Base-by-base conservation (phyloP, 2,113 vertebrate genomes). In the Bujurquina vittata region DNA sequence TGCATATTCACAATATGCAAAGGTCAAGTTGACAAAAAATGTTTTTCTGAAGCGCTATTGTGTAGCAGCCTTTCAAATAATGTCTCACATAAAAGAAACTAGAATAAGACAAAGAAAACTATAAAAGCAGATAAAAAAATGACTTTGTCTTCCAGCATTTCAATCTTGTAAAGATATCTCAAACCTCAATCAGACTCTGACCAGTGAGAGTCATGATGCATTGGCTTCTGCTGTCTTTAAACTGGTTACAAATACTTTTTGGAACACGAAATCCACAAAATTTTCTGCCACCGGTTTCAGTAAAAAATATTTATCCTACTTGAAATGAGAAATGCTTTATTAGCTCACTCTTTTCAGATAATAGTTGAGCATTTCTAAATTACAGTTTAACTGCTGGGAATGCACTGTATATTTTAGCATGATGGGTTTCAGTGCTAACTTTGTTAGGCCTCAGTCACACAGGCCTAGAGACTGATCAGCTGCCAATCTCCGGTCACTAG, bases 1-100 rank as follows among this genome's bases (percentile, higher is more conserved):
- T 61, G 35, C 40, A 75, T 74, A 46, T 77, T 23, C 14, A 29
- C 60, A 43, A 26, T 37, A 69, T 63, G 23, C 12, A 84, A 85
- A 88, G 84, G 81, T 83, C 80, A 90, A 72, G 29, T 33, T 85
- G 33, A 57, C 37, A 57, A 80, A 76, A 77, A 57, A 69, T 22
- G 23, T n/a, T 85, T 87, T 75, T 54, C 26, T 59, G 35, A 40
- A 11, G 76, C 17, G 11, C 20, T 31, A 31, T 14, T 63, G 31
- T n/a, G n/a, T n/a, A 22, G 63, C 49, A 72, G 5, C 1, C 22
- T 79, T 15, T 56, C 54, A 79, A 62, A 77, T 77, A 52, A 65
- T 60, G 26, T 74, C 49, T 80, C 40, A 77, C 58, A 18, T 35
- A 77, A 60, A 59, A 72, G 26, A 26, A 54, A 54, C 26, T 54